Base-by-base conservation (phyloP, 2,797 vertebrate species). In the Gorsachius magnificus region DNA sequence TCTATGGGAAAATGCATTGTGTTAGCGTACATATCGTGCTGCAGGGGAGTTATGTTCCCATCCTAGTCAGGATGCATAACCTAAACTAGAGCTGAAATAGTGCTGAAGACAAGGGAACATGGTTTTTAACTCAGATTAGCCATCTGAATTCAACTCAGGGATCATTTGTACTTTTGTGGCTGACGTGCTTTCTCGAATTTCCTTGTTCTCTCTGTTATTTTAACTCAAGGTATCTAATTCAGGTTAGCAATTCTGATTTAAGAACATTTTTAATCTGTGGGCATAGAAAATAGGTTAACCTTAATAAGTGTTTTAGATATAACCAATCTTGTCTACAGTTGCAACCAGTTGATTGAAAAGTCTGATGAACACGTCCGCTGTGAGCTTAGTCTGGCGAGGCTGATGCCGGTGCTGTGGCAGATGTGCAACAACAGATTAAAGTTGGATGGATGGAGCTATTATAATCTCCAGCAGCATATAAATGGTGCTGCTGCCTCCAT, bases 351-450 rank as follows among this genome's bases (percentile, higher is more conserved):
- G 77, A 63, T 75, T 90, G 79, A 41, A 83, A 65, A 92, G 31
- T 75, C 76, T 83, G 54, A 48, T 69, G 65, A 85, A 28, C 31
- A 54, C 0, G 1, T 65, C 83, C 2, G 0, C 61, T 78, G 31
- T 56, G 72, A 29, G 20, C 35, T 92, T 84, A 36, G 56, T 85
- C 38, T 91, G 46, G 25, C 86, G 84, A 76, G 83, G 50, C 31
- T 81, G 57, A 16, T 89, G 65, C 79, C 46, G 51, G 36, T 36
- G 33, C 75, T 91, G 81, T 91, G 89, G 57, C 69, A 89, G 71
- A 91, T 94, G 92, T 96, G 79, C 69, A 87, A 21, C 36, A 57
- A 10, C 26, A 35, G 13, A 78, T 92, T 81, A 57, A 95, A 92
- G 26, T 18, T 85, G 82, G 36, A 81, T 90, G 83, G 64, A 92